Conservation (phyloP, 2,797 vertebrate genomes). For the Tamandua tetradactyla region DNA sequence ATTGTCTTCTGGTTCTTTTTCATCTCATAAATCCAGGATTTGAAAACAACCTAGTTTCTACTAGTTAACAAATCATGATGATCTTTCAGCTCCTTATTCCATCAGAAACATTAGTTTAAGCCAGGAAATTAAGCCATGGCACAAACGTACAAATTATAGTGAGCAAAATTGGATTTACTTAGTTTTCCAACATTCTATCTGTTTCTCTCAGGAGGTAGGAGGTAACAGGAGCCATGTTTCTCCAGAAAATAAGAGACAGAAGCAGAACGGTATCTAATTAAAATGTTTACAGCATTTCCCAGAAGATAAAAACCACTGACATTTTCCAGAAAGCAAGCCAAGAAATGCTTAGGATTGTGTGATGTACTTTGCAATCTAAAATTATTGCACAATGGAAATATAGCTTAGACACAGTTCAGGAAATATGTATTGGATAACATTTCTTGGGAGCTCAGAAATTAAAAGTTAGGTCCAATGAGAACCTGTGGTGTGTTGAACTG, state of each 20-base stretch:
- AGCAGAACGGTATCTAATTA: conserved; percentile 72
- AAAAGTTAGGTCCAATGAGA: conserved; percentile 58
- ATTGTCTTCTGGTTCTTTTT: neutral
- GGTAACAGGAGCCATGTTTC: conserved; percentile 33
- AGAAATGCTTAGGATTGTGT: conserved; percentile 68
- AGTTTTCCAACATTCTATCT: neutral
- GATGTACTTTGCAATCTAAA: conserved; percentile 56
- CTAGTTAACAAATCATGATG: neutral
- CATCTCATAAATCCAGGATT: neutral
- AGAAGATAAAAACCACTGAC: conserved; percentile 74
- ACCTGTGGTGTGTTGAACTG: conserved; percentile 1
- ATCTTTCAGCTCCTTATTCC: neutral
- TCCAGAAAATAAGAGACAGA: conserved; percentile 59
- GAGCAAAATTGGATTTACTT: neutral
- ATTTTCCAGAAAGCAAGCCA: conserved; percentile 75
- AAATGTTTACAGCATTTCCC: conserved; percentile 72
- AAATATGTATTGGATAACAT: conserved; percentile 58
- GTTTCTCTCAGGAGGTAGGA: conserved; percentile 11
- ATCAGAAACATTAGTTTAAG: neutral
- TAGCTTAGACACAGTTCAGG: conserved; percentile 65
- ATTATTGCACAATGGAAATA: conserved; percentile 31
- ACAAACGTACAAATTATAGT: neutral
- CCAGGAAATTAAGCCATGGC: too few species aligned
- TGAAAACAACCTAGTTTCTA: neutral
- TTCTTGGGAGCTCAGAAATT: conserved; percentile 65